Conservation (phyloP, 2,113 vertebrate species). For the Aplodontia rufa region DNA sequence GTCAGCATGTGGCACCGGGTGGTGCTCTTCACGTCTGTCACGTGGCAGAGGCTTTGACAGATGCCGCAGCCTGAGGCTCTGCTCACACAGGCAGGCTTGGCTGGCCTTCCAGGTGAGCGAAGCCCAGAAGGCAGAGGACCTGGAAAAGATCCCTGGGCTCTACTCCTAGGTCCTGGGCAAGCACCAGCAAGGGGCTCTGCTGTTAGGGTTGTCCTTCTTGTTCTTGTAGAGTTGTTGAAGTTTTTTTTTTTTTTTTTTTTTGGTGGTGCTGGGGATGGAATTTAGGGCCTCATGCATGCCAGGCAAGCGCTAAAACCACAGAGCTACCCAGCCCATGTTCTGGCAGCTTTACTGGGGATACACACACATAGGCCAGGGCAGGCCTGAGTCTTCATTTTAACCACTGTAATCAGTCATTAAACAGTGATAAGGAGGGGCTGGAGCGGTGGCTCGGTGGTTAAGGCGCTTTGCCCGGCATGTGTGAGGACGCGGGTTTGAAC, state of each 20-base stretch:
- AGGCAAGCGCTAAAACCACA: too few relatives aligned
- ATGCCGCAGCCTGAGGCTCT: accelerated
- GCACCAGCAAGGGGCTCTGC: background rate
- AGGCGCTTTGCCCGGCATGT: too few relatives aligned
- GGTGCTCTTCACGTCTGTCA: accelerated
- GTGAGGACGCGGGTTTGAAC: too few relatives aligned
- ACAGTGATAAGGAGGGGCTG: too few relatives aligned
- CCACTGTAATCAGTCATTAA: too few relatives aligned
- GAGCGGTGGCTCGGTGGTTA: too few relatives aligned
- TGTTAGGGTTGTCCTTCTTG: background rate
- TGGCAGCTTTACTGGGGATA: too few relatives aligned
- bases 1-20: accelerated
- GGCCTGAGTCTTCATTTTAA: too few relatives aligned
- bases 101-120: accelerated
- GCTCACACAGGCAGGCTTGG: background rate
- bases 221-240: background rate
- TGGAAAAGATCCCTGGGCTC: accelerated
- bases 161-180: background rate
- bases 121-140: background rate
- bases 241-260: background rate
- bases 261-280: too few relatives aligned
- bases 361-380: too few relatives aligned
- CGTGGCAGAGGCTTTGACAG: accelerated
- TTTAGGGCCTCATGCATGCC: too few relatives aligned
- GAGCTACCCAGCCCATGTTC: too few relatives aligned